These are phyloP conservation scores for Odocoileus virginianus DNA, from an alignment of 2,113 vertebrate genomes.

Conservation along the genomic window DNA sequence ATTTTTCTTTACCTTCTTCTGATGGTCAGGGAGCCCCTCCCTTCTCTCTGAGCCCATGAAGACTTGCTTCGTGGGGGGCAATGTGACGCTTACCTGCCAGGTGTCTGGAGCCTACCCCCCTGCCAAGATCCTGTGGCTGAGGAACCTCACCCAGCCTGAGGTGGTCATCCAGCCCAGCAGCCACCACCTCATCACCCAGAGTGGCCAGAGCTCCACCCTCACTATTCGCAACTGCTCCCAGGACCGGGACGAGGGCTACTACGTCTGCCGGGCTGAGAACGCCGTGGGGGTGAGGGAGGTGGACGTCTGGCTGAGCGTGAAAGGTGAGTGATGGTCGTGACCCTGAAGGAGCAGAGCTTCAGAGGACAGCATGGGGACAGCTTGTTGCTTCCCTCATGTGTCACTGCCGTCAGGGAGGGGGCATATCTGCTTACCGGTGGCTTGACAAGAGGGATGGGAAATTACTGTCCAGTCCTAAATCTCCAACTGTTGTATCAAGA, in stretches of 20 bases:
- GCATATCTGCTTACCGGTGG: not conserved
- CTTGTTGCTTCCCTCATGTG: accelerated
- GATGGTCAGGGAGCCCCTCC: slow-evolving; percentile 81
- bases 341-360: not conserved
- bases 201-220: slow-evolving; percentile 79
- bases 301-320: slow-evolving; percentile 89
- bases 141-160: slow-evolving; percentile 68
- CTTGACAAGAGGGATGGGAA: not conserved
- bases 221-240: slow-evolving; percentile 88
- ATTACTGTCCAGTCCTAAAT: not conserved
- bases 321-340: slow-evolving; percentile 80
- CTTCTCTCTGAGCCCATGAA: slow-evolving; percentile 83
- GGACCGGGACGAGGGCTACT: slow-evolving; percentile 83
- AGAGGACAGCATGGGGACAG: accelerated
- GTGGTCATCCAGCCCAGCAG: slow-evolving; percentile 71
- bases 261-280: slow-evolving; percentile 92
- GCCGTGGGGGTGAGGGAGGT: slow-evolving; percentile 78
- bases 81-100: slow-evolving; percentile 82
- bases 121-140: slow-evolving; percentile 87
- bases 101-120: slow-evolving; percentile 80
- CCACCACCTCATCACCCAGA: slow-evolving; percentile 80
- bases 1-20: slow-evolving; percentile 8
- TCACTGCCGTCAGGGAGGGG: not conserved
- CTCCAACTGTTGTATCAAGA: accelerated
- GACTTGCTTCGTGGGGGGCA: slow-evolving; percentile 82